Evolutionary conservation across 35 echinoderm and acorn worm species (phyloP).

Genomic region (Ophiothrix spiculata): DNA sequence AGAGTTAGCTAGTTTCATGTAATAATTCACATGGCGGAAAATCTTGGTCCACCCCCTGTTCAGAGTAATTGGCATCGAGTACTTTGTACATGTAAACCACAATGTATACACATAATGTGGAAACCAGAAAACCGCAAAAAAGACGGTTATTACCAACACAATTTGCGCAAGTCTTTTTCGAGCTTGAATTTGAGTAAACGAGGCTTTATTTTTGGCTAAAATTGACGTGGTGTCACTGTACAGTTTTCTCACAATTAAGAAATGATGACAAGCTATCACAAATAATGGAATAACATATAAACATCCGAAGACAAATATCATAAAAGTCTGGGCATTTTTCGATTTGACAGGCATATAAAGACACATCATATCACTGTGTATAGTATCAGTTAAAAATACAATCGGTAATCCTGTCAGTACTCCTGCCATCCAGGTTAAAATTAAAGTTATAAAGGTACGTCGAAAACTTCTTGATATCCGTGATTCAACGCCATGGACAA

Average conservation of each 20-base stretch:
- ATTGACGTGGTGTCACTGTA: neutral
- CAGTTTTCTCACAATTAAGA: neutral
- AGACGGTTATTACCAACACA: conserved; percentile 66
- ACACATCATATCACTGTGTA: neutral
- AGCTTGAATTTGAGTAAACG: conserved; percentile 40
- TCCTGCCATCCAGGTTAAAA: neutral
- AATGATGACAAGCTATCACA: neutral
- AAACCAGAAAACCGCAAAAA: conserved; percentile 83
- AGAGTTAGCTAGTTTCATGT: neutral
- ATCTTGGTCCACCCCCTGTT: neutral
- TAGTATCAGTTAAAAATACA: neutral
- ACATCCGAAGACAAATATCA: neutral
- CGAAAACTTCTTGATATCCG: neutral
- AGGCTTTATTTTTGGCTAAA: neutral
- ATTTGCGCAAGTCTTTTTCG: conserved; percentile 66
- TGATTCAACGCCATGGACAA: neutral
- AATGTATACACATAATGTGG: conserved; percentile 64
- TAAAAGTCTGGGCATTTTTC: neutral
- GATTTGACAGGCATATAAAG: neutral
- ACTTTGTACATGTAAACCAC: conserved; percentile 15
- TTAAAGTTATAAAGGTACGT: neutral
- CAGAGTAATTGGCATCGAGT: neutral
- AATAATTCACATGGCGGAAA: neutral
- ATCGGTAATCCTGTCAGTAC: neutral
- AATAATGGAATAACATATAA: neutral